These are phyloP conservation scores for Bombus impatiens DNA, from an alignment of 1,140 invertebrate species.

Conservation along the genomic window DNA sequence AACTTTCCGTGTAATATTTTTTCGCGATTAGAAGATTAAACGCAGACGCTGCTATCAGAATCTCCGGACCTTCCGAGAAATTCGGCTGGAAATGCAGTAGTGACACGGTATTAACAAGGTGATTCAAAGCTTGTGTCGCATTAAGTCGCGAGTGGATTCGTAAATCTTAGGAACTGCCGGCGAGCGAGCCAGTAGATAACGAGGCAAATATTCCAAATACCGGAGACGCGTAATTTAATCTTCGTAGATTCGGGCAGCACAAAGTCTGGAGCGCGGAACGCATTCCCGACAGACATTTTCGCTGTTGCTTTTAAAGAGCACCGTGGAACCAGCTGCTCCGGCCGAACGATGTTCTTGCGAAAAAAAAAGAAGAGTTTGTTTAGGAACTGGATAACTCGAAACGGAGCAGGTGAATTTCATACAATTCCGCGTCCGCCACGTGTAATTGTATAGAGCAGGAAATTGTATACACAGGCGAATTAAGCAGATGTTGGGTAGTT, in stretches of 20 bases:
- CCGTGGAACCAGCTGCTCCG: neutral
- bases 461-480: neutral
- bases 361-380: neutral
- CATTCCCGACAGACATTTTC: neutral
- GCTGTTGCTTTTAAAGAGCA: neutral
- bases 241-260: neutral
- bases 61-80: neutral
- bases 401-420: neutral
- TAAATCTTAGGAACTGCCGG: slow-evolving; percentile 4
- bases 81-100: neutral
- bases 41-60: neutral
- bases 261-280: neutral
- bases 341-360: neutral
- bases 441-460: neutral
- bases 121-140: neutral
- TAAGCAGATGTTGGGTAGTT: neutral
- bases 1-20: neutral
- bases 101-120: neutral
- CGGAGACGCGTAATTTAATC: slow-evolving; percentile 17
- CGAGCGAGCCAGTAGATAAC: neutral
- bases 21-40: neutral
- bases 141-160: slow-evolving; percentile 1
- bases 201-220: slow-evolving; percentile 33
- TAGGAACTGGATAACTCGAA: neutral
- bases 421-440: neutral